Percentiles rank a stretch among this genome's conserved stretches.
phyloP scores from a whole-genome alignment of 2,888 invertebrate genomes.

The Calliphora vomitoria region DNA sequence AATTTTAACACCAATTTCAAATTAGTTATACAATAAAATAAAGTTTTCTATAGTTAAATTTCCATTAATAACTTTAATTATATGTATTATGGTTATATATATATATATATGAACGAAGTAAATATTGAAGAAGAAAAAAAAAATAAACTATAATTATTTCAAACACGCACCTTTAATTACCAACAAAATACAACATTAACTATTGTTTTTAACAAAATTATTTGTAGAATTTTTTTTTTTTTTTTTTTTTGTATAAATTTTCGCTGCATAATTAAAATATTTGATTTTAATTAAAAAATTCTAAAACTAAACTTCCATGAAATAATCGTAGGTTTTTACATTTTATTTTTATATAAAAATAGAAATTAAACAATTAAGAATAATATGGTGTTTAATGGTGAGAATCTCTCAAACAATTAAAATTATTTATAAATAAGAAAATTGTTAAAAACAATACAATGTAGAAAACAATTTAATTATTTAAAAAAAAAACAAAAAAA shows the following conservation, averaged over 20 bases:
- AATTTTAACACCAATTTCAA: neutral
- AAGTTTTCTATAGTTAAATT: constrained; percentile 4
- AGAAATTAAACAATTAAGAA: constrained; percentile 16
- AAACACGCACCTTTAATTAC: constrained; percentile 60
- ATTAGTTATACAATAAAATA: neutral
- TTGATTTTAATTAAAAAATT: neutral
- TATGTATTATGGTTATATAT: neutral
- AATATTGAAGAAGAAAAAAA: constrained; percentile 7
- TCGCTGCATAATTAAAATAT: neutral
- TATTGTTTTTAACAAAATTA: constrained; percentile 16
- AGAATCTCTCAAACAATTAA: constrained; percentile 25
- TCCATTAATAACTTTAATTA: constrained; percentile 37
- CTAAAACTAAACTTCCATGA: neutral
- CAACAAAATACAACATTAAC: constrained; percentile 28
- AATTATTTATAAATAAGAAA: neutral
- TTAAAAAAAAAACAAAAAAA: neutral
- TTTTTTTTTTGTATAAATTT: neutral
- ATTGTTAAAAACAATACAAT: neutral
- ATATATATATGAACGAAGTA: neutral
- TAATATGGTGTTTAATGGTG: neutral
- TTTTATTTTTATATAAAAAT: neutral
- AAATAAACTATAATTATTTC: constrained; percentile 47
- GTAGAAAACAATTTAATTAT: neutral
- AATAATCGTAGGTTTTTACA: neutral
- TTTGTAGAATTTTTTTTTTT: neutral